A percentile compares a stretch with the other conserved stretches of the same genome.
Conservation (phyloP, 2,797 vertebrate species). For the Cossypha niveicapilla region DNA sequence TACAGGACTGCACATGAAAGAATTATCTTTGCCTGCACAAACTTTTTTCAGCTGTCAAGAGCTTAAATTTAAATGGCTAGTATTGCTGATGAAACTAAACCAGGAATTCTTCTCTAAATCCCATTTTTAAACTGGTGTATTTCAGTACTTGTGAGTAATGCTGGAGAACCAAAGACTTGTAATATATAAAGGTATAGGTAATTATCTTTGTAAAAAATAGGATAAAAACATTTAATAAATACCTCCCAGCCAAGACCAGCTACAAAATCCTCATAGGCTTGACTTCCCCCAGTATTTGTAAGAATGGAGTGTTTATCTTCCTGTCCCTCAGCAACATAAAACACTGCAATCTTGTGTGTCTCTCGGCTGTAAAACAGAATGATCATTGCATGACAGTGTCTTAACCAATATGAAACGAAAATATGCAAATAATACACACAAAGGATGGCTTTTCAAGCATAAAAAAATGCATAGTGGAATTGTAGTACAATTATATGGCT, state of each 20-base stretch:
- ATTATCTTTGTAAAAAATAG: background rate
- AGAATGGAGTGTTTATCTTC: constrained; percentile 99
- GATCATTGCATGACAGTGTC: background rate
- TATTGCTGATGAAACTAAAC: background rate
- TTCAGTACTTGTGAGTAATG: background rate
- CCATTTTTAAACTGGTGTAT: background rate
- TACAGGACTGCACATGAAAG: background rate
- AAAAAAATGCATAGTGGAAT: background rate
- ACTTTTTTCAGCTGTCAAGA: background rate
- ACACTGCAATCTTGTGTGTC: constrained; percentile 98
- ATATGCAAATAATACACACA: background rate
- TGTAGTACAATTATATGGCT: background rate
- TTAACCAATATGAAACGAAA: background rate
- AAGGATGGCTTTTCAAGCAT: background rate
- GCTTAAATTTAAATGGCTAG: background rate
- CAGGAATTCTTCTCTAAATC: background rate
- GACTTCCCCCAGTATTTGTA: constrained; percentile 93
- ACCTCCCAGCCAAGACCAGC: constrained; percentile 99
- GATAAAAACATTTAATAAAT: constrained; percentile 51
- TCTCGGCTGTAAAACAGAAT: constrained; percentile 84
- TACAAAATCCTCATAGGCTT: constrained; percentile 97
- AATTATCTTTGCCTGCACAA: background rate
- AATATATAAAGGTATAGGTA: background rate
- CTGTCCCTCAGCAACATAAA: constrained; percentile 97
- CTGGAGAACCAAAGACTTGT: background rate